These are phyloP conservation scores for Nerophis lumbriciformis DNA, from an alignment of 2,113 vertebrate genomes.

Conservation along the genomic window DNA sequence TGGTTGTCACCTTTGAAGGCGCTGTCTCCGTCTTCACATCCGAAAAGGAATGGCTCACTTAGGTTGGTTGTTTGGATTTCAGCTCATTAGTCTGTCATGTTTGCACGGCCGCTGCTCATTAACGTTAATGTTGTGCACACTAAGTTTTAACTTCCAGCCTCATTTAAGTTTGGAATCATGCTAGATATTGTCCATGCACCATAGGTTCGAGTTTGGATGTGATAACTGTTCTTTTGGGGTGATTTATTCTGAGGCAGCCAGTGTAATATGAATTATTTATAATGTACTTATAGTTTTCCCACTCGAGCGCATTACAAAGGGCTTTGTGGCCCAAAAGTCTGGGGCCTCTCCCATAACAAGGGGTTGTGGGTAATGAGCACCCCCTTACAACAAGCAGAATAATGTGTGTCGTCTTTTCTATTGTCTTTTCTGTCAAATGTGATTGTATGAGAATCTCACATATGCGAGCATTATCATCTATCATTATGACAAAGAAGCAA, in stretches of 20 bases:
- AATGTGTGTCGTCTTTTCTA: constrained; percentile 25
- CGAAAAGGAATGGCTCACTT: background rate
- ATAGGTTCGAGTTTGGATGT: background rate
- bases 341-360: constrained; percentile 27
- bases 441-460: constrained; percentile 4
- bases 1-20: background rate
- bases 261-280: constrained; percentile 16
- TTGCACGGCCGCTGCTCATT: constrained; percentile 13
- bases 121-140: constrained; percentile 30
- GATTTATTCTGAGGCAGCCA: constrained; percentile 11
- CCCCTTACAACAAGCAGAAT: constrained; percentile 24
- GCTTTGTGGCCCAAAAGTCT: constrained; percentile 26
- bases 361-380: constrained; percentile 22
- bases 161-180: background rate
- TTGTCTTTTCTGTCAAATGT: constrained; percentile 27
- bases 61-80: background rate
- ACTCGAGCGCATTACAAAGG: constrained; percentile 34
- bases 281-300: background rate
- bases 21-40: constrained; percentile 12
- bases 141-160: background rate
- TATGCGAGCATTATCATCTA: constrained; percentile 1
- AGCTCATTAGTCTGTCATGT: constrained; percentile 18
- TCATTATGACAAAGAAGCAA: background rate
- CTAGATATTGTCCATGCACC: background rate
- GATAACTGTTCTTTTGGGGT: background rate